phyloP scores from a whole-genome alignment of 2,888 invertebrate species.

The Dromius quadrimaculatus region DNA sequence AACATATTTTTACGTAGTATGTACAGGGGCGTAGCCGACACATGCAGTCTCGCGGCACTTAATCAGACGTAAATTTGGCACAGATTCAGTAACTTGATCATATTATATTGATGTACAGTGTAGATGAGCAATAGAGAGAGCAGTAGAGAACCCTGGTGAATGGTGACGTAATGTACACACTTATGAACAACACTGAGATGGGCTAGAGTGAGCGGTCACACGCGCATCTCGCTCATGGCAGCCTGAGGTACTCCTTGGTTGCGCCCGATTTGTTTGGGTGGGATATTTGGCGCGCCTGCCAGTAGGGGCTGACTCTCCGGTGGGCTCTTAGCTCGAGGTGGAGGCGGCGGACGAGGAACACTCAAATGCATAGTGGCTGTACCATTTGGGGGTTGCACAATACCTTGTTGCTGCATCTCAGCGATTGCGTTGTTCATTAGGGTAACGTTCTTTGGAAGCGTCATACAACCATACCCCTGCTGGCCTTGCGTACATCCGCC shows the following conservation, averaged over 20 bases:
- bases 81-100: conserved; percentile 50
- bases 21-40: conserved; percentile 44
- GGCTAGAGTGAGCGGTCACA: conserved; percentile 72
- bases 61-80: conserved; percentile 49
- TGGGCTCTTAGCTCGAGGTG: conserved; percentile 70
- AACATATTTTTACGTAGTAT: conserved; percentile 51
- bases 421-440: conserved; percentile 68
- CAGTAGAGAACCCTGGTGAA: conserved; percentile 48
- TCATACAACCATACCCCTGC: conserved; percentile 66
- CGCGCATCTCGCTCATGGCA: conserved; percentile 90
- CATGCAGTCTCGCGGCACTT: conserved; percentile 16
- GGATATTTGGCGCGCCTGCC: conserved; percentile 65
- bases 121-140: conserved; percentile 49
- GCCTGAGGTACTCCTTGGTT: conserved; percentile 81
- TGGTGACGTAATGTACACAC: conserved; percentile 49
- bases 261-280: conserved; percentile 64
- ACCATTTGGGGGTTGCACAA: conserved; percentile 73
- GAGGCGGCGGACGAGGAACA: conserved; percentile 72
- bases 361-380: conserved; percentile 70
- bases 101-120: conserved; percentile 42
- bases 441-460: conserved; percentile 73
- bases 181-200: conserved; percentile 49
- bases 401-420: conserved; percentile 72
- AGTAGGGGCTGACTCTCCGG: conserved; percentile 72
- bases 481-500: conserved; percentile 63